Conservation (phyloP, 2,888 invertebrate genomes). For the Hirtodrosophila histrioides region DNA sequence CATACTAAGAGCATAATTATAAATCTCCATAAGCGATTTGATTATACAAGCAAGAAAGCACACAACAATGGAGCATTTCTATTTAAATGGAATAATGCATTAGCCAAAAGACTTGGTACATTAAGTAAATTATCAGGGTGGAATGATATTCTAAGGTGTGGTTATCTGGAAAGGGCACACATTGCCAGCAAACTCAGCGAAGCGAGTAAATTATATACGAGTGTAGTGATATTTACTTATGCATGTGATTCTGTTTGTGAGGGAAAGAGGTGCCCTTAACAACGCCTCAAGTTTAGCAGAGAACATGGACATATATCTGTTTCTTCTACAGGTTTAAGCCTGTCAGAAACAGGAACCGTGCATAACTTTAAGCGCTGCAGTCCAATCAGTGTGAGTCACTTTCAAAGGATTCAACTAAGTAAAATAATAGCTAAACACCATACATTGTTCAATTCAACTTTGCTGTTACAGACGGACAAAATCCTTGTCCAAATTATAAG, state of each 20-base stretch:
- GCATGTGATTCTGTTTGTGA: neutral
- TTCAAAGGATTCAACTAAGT: no score
- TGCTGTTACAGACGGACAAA: conserved; percentile 6
- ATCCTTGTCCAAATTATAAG: conserved; percentile 13
- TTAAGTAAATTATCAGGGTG: conserved; percentile 20
- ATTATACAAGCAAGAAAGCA: no score
- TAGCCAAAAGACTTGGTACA: neutral
- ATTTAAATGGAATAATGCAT: no score
- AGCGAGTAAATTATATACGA: conserved; percentile 20
- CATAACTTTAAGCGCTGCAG: neutral
- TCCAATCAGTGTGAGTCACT: no score
- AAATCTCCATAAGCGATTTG: no score
- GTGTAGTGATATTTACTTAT: no score
- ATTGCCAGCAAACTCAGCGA: conserved; percentile 13
- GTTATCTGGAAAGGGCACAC: conserved; percentile 13
- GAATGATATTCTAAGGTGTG: neutral
- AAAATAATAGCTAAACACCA: neutral
- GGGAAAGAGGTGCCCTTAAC: neutral
- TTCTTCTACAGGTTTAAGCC: conserved; percentile 6
- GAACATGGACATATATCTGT: conserved; percentile 26
- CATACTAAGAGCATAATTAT: no score
- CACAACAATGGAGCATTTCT: no score
- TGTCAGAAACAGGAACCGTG: conserved; percentile 19
- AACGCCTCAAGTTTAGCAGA: conserved; percentile 28
- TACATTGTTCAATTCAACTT: conserved; percentile 14